Percentiles rank a stretch among this genome's conserved stretches.
Evolutionary conservation across 2,113 vertebrate genomes (phyloP).

Genomic region (Sapayoa aenigma): DNA sequence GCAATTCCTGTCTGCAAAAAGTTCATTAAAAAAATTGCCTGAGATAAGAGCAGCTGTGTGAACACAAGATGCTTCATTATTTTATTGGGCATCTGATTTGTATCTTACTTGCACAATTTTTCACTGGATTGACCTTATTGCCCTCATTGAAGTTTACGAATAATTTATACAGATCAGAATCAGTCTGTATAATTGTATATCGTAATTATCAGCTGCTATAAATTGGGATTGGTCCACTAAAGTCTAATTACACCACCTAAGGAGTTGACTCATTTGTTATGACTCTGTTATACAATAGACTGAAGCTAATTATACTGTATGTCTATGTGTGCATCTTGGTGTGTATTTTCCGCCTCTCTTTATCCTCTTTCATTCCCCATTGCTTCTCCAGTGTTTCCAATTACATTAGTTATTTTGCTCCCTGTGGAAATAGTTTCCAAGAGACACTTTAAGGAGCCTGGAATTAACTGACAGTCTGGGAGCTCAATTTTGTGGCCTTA

Average conservation of each 20-base stretch:
- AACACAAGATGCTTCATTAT: background rate
- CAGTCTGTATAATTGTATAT: slow-evolving; percentile 44
- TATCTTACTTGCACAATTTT: slow-evolving; percentile 48
- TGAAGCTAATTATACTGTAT: slow-evolving; percentile 42
- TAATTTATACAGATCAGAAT: slow-evolving; percentile 47
- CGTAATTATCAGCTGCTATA: slow-evolving; percentile 41
- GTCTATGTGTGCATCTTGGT: slow-evolving; percentile 6
- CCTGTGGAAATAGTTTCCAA: slow-evolving; percentile 37
- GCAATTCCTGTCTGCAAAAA: background rate
- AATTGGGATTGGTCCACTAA: slow-evolving; percentile 24
- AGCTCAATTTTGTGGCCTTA: background rate
- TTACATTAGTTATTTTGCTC: slow-evolving; percentile 26
- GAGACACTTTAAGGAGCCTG: slow-evolving; percentile 6
- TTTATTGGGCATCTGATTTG: slow-evolving; percentile 48
- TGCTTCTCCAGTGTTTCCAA: slow-evolving; percentile 48
- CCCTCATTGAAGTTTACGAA: slow-evolving; percentile 39
- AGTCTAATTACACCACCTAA: slow-evolving; percentile 60
- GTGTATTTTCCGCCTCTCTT: slow-evolving; percentile 19
- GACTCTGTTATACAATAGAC: slow-evolving; percentile 48
- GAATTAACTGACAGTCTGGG: background rate
- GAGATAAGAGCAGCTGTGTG: slow-evolving; percentile 7
- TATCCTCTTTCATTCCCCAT: slow-evolving; percentile 27
- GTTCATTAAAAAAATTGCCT: background rate
- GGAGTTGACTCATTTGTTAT: slow-evolving; percentile 64
- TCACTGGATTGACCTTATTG: slow-evolving; percentile 36